Percentiles rank a stretch among this genome's conserved stretches.
phyloP scores from a whole-genome alignment of 1,140 invertebrate species.

The Plectus sambesii region DNA sequence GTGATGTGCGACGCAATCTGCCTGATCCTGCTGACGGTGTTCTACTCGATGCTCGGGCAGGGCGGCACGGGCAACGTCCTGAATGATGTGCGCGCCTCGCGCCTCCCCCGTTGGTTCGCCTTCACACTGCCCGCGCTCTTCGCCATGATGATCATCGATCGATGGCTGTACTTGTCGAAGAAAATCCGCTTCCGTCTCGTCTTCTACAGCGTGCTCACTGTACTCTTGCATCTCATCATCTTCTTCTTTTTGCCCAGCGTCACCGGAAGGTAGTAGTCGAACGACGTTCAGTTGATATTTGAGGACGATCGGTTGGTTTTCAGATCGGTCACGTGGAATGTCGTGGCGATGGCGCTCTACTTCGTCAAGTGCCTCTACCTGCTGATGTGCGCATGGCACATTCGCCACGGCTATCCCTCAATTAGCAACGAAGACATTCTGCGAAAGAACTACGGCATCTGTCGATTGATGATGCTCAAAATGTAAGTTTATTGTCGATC shows the following conservation, averaged over 20 bases:
- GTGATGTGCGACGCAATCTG: conserved; percentile 95
- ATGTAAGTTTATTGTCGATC: neutral
- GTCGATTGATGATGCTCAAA: neutral
- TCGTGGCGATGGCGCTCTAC: neutral
- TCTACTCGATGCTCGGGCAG: conserved; percentile 68
- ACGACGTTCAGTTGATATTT: too few relatives aligned
- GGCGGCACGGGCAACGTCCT: too few relatives aligned
- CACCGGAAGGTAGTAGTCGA: conserved; percentile 57
- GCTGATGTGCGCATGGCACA: neutral
- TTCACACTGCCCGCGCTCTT: too few relatives aligned
- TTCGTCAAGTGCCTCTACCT: neutral
- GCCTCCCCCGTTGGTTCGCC: too few relatives aligned
- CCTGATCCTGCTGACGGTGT: conserved; percentile 88
- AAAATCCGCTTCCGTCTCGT: conserved; percentile 75
- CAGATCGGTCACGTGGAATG: too few relatives aligned
- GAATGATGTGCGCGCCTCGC: too few relatives aligned
- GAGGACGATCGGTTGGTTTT: too few relatives aligned
- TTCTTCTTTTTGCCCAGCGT: conserved; percentile 83
- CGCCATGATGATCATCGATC: conserved; percentile 76
- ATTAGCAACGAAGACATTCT: neutral
- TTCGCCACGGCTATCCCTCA: neutral
- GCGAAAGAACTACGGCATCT: neutral
- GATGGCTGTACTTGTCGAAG: conserved; percentile 81
- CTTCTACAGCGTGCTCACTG: conserved; percentile 77
- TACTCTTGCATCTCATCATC: conserved; percentile 87